Evolutionary conservation across 2,888 invertebrate species (phyloP), one percentile per base, ranked within the genome.

Genomic region (Plebejus melissa): DNA sequence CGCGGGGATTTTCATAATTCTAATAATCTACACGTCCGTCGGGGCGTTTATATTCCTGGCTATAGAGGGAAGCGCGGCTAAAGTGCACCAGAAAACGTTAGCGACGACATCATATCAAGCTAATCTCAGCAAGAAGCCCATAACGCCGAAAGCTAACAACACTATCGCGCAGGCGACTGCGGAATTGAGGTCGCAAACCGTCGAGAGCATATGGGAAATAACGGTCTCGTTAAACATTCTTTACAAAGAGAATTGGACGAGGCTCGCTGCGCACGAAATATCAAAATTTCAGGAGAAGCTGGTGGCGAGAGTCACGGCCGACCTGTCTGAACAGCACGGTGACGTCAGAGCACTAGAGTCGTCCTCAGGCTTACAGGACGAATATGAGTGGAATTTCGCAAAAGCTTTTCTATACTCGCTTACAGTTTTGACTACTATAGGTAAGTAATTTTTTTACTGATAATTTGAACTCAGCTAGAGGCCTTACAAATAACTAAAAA

Each of bases 381-480:
- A 96, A 78, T 95, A 96, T 86, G 97, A 97, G 86, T 98, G 97
- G 97, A 97, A 96, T 83, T 97, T 97, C 83, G 97, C 97, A 36
- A 96, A 96, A 87, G 98, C 98, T 36, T 98, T 99, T 89, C 95
- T 99, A 75, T 99, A 98, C 90, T 98, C 98, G 7, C 94, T 99
- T 82, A 98, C 98, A 58, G 98, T 99, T 77, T 95, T 99, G 78
- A 98, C 98, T 38, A 98, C 97, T 78, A 97, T 97, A 84, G 97
- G 97, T 97, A 92, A 96, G 58, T 32, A 5, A 38, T n/a, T 60
- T 74, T 41, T 28, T 38, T 50, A 32, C 13, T 74, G 3, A 11
- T 22, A 36, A 5, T 65, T 65, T 13, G 4, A 32, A 36, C 5
- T 65, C 4, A 13, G 65, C 32, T 60, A 58, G 22, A 4, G 11